Base-by-base conservation (phyloP, 2,113 vertebrate species). In the Passer domesticus region DNA sequence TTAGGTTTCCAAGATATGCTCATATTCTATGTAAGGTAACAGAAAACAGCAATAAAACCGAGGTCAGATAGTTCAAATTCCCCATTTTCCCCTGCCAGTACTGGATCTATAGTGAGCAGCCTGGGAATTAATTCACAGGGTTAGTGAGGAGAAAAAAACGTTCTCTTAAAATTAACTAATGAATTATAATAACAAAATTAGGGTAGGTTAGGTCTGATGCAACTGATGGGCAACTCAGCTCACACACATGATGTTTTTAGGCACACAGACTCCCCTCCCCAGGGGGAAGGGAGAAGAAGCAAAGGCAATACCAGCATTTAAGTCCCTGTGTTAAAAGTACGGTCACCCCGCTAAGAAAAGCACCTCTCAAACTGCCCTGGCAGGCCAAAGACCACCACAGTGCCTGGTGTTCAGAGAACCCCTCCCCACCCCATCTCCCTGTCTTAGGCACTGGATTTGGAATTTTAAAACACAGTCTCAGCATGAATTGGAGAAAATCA, bases 51-150 rank as follows among this genome's bases (percentile, higher is more conserved):
- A 80, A 59, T 50, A 87, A 95, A 93, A 81, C 72, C 15, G 53
- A 84, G 83, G 67, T 80, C 90, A 87, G 62, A 87, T 46, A 76
- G 90, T 84, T 91, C 89, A 87, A 92, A 79, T 59, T 69, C 49
- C 22, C 76, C 64, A 18, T 87, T 68, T 76, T 46, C 62, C 83
- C 69, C 73, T 69, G 41, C 89, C 81, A 79, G 90, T 56, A 35
- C 83, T 83, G 47, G 39, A 73, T 39, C 79, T 78, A 84, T 46
- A 89, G 88, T 47, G 87, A 95, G 69, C 89, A 72, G 83, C 85
- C 78, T 56, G 56, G 91, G 87, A 83, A 82, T 80, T 49, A 78
- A 82, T 77, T 44, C 24, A 22, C 8, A 50, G 63, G 58, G 80
- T 92, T 95, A 93, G 89, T 62, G 52, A 79, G 66, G 60, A 94